Evolutionary conservation across 2,113 vertebrate species (phyloP).

Genomic region (Pseudopodoces humilis): DNA sequence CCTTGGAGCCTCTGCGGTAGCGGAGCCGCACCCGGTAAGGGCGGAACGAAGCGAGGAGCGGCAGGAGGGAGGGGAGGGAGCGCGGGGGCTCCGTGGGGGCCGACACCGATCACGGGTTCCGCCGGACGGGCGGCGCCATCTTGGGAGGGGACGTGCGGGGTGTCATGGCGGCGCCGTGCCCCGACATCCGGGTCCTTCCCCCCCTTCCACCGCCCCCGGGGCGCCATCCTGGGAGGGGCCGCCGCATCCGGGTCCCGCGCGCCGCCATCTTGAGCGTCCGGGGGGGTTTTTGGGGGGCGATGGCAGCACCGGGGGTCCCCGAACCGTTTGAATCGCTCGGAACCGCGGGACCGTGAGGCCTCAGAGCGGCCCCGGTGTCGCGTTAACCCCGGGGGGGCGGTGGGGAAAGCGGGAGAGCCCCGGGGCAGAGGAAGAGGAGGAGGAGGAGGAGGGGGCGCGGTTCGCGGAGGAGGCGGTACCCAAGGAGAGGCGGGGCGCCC

Average conservation of each 20-base stretch:
- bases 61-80: rapidly evolving
- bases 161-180: neutral
- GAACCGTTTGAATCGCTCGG: no score
- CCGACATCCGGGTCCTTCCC: neutral
- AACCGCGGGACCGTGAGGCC: neutral
- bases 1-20: neutral
- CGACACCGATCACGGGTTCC: rapidly evolving
- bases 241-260: neutral
- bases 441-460: neutral
- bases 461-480: neutral
- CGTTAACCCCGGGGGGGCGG: neutral
- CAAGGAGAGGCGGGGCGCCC: neutral
- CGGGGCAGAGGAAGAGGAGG: neutral
- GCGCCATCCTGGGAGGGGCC: neutral
- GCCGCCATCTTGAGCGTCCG: neutral
- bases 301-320: no score
- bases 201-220: neutral
- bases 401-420: neutral
- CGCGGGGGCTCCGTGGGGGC: rapidly evolving
- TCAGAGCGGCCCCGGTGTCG: no score
- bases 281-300: neutral
- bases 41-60: no score
- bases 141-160: neutral
- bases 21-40: neutral
- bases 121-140: neutral